These are phyloP conservation scores for Sthenelais limicola DNA, from an alignment of 2,888 invertebrate genomes.

Conservation along the genomic window DNA sequence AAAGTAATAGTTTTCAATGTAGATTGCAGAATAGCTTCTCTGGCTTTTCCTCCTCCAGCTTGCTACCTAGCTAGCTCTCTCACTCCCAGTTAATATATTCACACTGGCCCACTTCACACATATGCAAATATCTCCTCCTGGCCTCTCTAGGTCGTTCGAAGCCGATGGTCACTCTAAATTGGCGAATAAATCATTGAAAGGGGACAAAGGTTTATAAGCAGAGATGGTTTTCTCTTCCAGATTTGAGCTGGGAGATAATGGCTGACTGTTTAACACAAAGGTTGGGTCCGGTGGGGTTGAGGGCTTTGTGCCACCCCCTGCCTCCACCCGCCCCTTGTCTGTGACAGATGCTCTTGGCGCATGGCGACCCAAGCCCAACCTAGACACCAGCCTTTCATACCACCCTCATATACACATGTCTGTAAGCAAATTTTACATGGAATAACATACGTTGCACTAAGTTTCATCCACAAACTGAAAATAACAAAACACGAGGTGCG, in stretches of 20 bases:
- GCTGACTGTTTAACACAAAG: conserved; percentile 27
- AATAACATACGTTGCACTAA: conserved; percentile 2
- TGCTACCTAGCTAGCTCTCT: no score
- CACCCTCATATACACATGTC: conserved; percentile 26
- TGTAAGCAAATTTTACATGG: not conserved
- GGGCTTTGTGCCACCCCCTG: conserved; percentile 17
- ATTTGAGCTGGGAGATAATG: not conserved
- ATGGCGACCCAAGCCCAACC: conserved; percentile 32
- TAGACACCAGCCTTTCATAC: conserved; percentile 26
- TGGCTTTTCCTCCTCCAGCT: not conserved
- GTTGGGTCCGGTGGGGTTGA: not conserved
- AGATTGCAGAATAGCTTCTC: no score
- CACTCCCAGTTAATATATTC: conserved; percentile 39
- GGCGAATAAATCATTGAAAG: not conserved
- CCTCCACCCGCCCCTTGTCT: not conserved
- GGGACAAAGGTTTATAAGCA: not conserved
- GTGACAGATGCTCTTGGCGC: conserved; percentile 33
- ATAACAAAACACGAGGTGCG: conserved; percentile 4
- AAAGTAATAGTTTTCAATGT: no score
- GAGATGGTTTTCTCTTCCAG: conserved; percentile 8
- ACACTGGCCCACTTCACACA: conserved; percentile 34
- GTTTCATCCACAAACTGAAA: not conserved
- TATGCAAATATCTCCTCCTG: conserved; percentile 22
- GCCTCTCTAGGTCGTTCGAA: not conserved
- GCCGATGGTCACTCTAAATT: conserved; percentile 16